phyloP scores from a whole-genome alignment of 2,797 vertebrate species.

The Poeciliopsis turneri region DNA sequence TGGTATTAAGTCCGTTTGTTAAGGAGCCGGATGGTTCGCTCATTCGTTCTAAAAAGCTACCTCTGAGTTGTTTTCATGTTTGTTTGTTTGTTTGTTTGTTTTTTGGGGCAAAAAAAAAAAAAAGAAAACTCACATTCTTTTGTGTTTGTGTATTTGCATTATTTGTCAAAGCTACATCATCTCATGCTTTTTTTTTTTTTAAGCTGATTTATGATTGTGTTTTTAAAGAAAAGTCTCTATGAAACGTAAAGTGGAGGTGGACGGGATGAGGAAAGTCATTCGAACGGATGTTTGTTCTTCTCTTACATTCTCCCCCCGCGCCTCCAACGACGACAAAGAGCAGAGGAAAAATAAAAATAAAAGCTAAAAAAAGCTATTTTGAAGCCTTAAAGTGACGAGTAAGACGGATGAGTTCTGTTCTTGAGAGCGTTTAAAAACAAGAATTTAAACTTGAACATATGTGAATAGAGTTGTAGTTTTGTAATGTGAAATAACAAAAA shows the following conservation, averaged over 20 bases:
- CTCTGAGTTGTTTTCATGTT: constrained; percentile 86
- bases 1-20: constrained; percentile 83
- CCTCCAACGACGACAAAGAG: constrained; percentile 64
- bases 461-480: constrained; percentile 88
- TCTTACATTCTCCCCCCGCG: constrained; percentile 64
- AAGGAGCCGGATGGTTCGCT: constrained; percentile 78
- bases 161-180: constrained; percentile 82
- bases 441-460: constrained; percentile 86
- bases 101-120: constrained; percentile 70
- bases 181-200: constrained; percentile 79
- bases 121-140: constrained; percentile 70
- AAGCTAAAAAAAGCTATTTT: constrained; percentile 69
- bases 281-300: constrained; percentile 63
- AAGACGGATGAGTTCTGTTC: constrained; percentile 75
- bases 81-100: constrained; percentile 35
- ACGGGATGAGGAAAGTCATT: constrained; percentile 68
- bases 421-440: constrained; percentile 78
- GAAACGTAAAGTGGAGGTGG: constrained; percentile 69
- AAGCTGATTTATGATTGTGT: constrained; percentile 73
- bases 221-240: constrained; percentile 80
- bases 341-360: constrained; percentile 44
- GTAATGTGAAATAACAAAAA: constrained; percentile 81
- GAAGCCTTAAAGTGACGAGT: constrained; percentile 86
- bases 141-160: constrained; percentile 79
- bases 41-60: constrained; percentile 91